A percentile compares a stretch with the other conserved stretches of the same genome.
phyloP scores from a whole-genome alignment of 2,797 vertebrate genomes.

The Trichosurus vulpecula region DNA sequence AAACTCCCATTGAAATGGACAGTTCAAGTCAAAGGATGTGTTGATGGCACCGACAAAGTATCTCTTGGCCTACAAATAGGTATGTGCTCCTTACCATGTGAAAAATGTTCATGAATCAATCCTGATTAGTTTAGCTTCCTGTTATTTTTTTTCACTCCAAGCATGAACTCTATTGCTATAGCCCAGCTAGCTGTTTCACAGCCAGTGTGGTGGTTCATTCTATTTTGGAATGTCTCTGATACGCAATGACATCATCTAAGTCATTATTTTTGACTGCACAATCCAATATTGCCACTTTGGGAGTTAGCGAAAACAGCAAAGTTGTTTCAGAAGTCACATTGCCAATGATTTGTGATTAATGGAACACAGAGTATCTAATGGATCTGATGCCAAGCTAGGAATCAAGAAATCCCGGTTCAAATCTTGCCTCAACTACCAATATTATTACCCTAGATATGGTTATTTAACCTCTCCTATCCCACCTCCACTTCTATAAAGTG shows the following conservation, averaged over 20 bases:
- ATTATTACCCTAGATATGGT: not conserved
- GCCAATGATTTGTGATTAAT: not conserved
- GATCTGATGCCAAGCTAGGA: not conserved
- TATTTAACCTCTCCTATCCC: not conserved
- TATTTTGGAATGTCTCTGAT: constrained; percentile 19
- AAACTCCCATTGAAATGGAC: constrained; percentile 66
- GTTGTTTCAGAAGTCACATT: not conserved
- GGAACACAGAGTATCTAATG: not conserved
- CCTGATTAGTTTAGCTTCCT: not conserved
- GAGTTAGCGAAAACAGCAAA: not conserved
- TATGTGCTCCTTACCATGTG: not conserved
- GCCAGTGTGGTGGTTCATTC: not conserved
- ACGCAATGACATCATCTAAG: constrained; percentile 36
- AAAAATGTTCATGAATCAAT: constrained; percentile 1
- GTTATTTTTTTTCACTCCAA: not conserved
- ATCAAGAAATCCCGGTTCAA: not conserved
- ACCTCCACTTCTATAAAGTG: not conserved
- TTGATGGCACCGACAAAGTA: not conserved
- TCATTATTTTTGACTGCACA: constrained; percentile 18
- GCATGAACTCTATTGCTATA: not conserved
- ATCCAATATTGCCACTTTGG: not conserved
- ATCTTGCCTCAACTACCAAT: not conserved
- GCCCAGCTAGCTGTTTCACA: not conserved
- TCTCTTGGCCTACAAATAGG: not conserved
- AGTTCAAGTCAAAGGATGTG: constrained; percentile 16